Base-by-base conservation (phyloP, 2,888 invertebrate genomes). In the Muschampia plurimacula region DNA sequence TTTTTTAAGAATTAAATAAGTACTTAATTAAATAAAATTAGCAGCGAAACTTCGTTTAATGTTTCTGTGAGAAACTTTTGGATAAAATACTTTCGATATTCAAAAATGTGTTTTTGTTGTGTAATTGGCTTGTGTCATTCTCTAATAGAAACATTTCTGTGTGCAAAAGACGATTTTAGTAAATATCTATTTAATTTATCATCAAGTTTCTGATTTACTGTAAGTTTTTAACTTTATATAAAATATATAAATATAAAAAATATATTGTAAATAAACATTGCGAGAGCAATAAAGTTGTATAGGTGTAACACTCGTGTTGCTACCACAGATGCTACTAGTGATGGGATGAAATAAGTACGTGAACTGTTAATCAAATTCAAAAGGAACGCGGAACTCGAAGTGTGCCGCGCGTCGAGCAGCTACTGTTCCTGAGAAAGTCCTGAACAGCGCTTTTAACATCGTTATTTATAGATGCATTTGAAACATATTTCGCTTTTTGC, bases 401-500 rank as follows among this genome's bases (percentile, higher is more conserved):
- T 63, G 75, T 73, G 67, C 73, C 74, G 55, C n/a, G 49, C 49
- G 49, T 15, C 49, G n/a, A n/a, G 2, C 6, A 0, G 49, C 46
- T n/a, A 15, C 52, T 55, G 22, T 74, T 77, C 76, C 77, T 81
- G 77, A 75, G 77, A 80, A 79, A 80, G 74, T 78, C 73, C 77
- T 83, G 79, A 74, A 55, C 22, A 75, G 72, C 75, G 74, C 76
- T 86, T 79, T 81, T 77, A 83, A 78, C 79, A 66, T 72, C 57
- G 67, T 73, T 86, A 86, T 87, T 85, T 85, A 81, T 83, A 86
- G 81, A 79, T 69, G 70, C 76, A 80, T 81, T 84, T 74, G 79
- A 82, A 85, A 84, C 79, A 82, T 78, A 79, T 82, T 82, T 77
- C 75, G 76, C 77, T 81, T 85, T 86, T 85, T 84, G 86, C 84